Conservation (phyloP, 2,797 vertebrate genomes). For the Coregonus ussuriensis region DNA sequence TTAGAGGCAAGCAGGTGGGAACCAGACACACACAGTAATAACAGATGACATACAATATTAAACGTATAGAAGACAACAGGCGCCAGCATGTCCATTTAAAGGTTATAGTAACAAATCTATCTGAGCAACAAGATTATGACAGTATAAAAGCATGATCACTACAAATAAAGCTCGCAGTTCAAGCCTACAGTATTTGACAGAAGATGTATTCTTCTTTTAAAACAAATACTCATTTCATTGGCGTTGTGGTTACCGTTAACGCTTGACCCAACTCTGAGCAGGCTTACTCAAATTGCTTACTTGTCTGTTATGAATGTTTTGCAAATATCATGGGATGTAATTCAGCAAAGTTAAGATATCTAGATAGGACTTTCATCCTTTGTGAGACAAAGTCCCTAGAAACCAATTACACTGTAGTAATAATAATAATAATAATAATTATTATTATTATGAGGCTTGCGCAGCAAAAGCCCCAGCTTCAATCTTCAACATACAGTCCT, state of each 20-base stretch:
- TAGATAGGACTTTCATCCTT: neutral
- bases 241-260: slow-evolving; percentile 32
- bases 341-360: neutral
- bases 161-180: neutral
- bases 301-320: neutral
- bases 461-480: too few relatives aligned
- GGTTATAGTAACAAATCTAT: neutral
- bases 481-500: too few relatives aligned
- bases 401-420: neutral
- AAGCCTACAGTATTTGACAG: slow-evolving; percentile 23
- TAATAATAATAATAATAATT: too few relatives aligned
- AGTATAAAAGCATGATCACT: neutral
- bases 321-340: neutral
- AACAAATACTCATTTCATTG: slow-evolving; percentile 51
- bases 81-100: neutral
- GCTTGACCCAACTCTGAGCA: neutral
- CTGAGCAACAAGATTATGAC: neutral
- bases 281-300: slow-evolving; percentile 43
- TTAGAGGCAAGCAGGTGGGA: neutral
- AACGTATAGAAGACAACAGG: neutral
- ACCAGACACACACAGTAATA: slow-evolving; percentile 20
- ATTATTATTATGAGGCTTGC: too few relatives aligned
- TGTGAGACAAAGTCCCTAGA: neutral
- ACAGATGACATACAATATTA: too few relatives aligned
- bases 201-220: slow-evolving; percentile 46